A percentile compares a stretch with the other conserved stretches of the same genome.
Evolutionary conservation across 2,113 vertebrate genomes (phyloP).

Genomic region (Drymodes brunneopygia): DNA sequence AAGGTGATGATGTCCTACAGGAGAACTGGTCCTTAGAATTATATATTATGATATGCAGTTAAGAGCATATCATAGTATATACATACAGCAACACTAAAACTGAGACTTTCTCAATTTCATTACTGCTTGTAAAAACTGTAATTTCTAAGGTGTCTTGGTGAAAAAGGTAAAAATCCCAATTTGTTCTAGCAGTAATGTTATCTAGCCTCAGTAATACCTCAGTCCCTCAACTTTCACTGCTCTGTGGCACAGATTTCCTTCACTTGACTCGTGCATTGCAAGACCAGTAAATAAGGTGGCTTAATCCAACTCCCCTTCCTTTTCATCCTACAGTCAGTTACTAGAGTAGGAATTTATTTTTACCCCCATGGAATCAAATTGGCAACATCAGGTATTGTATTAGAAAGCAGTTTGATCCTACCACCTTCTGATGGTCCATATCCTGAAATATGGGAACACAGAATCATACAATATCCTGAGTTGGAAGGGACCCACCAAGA

Average conservation of each 20-base stretch:
- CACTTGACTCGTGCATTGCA: not conserved
- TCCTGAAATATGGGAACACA: not conserved
- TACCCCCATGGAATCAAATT: not conserved
- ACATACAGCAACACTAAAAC: not conserved
- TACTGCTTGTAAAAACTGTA: not conserved
- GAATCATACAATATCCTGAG: not conserved
- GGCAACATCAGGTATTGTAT: not conserved
- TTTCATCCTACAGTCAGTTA: not conserved
- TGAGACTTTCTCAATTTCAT: not conserved
- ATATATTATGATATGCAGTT: no score
- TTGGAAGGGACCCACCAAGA: not conserved
- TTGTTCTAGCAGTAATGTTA: not conserved
- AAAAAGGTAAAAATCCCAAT: not conserved
- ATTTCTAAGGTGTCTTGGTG: not conserved
- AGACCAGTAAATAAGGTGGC: not conserved
- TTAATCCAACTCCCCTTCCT: not conserved
- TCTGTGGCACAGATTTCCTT: not conserved
- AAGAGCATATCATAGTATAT: not conserved
- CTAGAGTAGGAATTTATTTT: not conserved
- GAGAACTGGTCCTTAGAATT: not conserved
- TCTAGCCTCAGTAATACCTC: not conserved
- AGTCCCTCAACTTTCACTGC: not conserved
- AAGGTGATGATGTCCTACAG: not conserved
- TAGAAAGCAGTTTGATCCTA: not conserved
- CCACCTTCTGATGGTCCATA: not conserved